Base-by-base conservation (phyloP, 2,797 vertebrate genomes). In the Euthynnus affinis region DNA sequence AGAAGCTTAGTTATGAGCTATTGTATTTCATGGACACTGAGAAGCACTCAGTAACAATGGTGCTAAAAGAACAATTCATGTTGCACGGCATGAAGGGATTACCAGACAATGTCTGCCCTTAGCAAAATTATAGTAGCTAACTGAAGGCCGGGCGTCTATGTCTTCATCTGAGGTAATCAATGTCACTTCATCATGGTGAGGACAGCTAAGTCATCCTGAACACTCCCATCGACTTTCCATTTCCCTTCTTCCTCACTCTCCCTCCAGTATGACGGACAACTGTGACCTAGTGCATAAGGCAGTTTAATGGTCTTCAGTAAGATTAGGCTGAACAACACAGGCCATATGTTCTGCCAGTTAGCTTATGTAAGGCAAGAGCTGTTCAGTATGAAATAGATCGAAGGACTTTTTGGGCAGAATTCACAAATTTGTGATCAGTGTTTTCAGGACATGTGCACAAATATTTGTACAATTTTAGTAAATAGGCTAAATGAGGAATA, bases 91-190 rank as follows among this genome's bases (percentile, higher is more conserved):
- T 64, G 51, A 80, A 78, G 15, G 27, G 69, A 59, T 67, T 34
- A 42, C 52, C 20, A 53, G 14, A 68, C 23, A 20, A 44, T 25
- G 37, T 29, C 48, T 58, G 40, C 17, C 25, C 46, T 76, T 46
- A 46, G 29, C 34, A 63, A 73, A 78, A 80, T 76, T 29, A 76
- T 59, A 17, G 70, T 22, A 49, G 71, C 44, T 40, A 76, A 71
- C 67, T 23, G 80, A 82, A 87, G 79, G 80, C 64, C 55, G 44
- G 80, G 37, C 44, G 20, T 71, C 75, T 85, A 66, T 4, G 55
- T 93, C 90, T 89, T 90, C 82, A 90, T 91, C 82, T 66, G 23
- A 87, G 63, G 58, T 87, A 88, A 89, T 92, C 88, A 89, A 85
- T 84, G 81, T 78, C 78, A 68, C 79, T 88, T 85, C 76, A 89